Percentiles rank a stretch among this genome's conserved stretches.
These are phyloP conservation scores for Cercocebus atys DNA, from an alignment of 2,113 vertebrate species.

Conservation along the genomic window DNA sequence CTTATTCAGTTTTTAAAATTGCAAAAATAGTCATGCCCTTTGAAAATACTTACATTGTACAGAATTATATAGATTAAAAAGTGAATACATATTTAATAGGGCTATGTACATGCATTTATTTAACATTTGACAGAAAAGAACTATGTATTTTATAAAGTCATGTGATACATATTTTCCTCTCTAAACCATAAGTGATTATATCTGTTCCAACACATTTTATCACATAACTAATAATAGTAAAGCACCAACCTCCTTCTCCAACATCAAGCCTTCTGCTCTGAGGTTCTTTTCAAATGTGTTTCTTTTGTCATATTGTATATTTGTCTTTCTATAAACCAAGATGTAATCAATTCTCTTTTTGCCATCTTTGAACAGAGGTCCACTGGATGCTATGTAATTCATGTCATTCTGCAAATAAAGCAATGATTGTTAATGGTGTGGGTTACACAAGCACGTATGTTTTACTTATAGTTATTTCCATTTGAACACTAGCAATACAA, in stretches of 20 bases:
- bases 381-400: conserved; percentile 85
- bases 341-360: conserved; percentile 98
- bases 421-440: background rate
- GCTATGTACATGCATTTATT: background rate
- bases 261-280: conserved; percentile 95
- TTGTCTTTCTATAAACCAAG: conserved; percentile 98
- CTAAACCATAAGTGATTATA: background rate
- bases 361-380: conserved; percentile 96
- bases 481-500: background rate
- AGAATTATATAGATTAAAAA: background rate
- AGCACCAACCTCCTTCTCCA: conserved; percentile 95
- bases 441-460: background rate
- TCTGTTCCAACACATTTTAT: background rate
- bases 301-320: conserved; percentile 95
- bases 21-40: conserved; percentile 6
- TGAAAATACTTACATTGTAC: conserved; percentile 39
- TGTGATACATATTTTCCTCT: background rate
- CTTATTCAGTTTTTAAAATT: background rate
- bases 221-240: background rate
- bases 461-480: background rate
- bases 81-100: background rate
- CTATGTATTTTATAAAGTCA: background rate
- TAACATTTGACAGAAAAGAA: conserved; percentile 18
- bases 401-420: conserved; percentile 82
- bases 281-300: conserved; percentile 98